Evolutionary conservation across 2,113 vertebrate genomes (phyloP).

Genomic region (Ardeotis arabs): DNA sequence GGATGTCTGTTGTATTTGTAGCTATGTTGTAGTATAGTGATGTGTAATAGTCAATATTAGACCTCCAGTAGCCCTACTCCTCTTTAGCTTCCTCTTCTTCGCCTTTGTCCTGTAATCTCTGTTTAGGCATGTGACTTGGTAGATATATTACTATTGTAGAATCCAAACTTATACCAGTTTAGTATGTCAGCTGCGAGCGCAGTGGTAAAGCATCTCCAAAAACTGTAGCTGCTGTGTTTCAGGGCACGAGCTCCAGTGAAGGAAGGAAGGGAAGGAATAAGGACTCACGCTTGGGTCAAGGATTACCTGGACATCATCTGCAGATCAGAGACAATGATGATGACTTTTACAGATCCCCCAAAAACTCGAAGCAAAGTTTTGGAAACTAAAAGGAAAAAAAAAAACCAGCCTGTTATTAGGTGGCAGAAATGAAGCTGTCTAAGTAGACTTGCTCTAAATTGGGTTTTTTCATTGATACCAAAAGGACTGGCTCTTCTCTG

Average conservation of each 20-base stretch:
- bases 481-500: neutral
- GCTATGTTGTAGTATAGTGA: neutral
- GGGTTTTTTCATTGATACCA: neutral
- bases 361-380: neutral
- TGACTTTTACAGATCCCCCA: neutral
- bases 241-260: neutral
- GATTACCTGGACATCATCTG: neutral
- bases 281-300: neutral
- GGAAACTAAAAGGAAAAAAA: neutral
- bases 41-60: neutral
- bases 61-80: neutral
- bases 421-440: neutral
- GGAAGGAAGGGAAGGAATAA: neutral
- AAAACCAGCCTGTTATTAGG: neutral
- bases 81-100: neutral
- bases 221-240: neutral
- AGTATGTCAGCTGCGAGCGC: neutral
- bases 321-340: neutral
- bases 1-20: neutral
- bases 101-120: neutral
- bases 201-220: neutral
- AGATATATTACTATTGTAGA: neutral
- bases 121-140: neutral
- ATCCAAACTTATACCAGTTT: neutral
- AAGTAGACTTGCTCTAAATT: neutral